Base-by-base conservation (phyloP, 2,888 invertebrate species). In the Rosalia funebris region DNA sequence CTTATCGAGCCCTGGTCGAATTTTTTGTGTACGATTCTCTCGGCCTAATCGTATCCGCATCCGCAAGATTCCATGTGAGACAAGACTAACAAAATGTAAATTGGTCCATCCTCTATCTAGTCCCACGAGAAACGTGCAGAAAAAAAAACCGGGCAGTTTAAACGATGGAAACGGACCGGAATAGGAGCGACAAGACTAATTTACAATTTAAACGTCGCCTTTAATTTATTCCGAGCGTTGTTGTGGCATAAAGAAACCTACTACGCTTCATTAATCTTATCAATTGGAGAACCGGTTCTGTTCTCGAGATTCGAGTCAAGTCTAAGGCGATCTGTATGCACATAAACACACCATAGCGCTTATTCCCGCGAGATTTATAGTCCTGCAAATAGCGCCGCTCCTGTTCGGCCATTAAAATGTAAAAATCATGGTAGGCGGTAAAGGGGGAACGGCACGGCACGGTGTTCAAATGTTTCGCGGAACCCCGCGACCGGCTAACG, bases 221-320 rank as follows among this genome's bases (percentile, higher is more conserved):
- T 46, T 46, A 46, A 46, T 53, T 42, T 53, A 53, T 53, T 41
- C 53, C 17, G 11, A 42, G n/a, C 19, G 42, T 15, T 42, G 42
- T 42, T 53, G 53, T 53, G 53, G 53, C 31, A 42, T 17, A 32
- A 42, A 42, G 37, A 42, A 53, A 41, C 34, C 39, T 17, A 41
- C 46, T 53, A 53, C 53, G 58, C 41, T 53, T 53, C 58, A 59
- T 59, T 59, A 53, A 59, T 59, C 53, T 53, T 53, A 59, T 59
- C 58, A 47, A 46, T 53, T 39, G 52, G 37, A 17, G 36, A 46
- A 59, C 58, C 47, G 53, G 53, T 53, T 46, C 58, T 14, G 56
- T 31, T 16, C 25, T 34, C 31, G 53, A 53, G 41, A 53, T 32
- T 31, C 42, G 11, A 53, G 42, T 42, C 42, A 25, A 25, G 50